A percentile compares a stretch with the other conserved stretches of the same genome.
Evolutionary conservation across 2,888 invertebrate species (phyloP).

Genomic region (Torymus tubicola): DNA sequence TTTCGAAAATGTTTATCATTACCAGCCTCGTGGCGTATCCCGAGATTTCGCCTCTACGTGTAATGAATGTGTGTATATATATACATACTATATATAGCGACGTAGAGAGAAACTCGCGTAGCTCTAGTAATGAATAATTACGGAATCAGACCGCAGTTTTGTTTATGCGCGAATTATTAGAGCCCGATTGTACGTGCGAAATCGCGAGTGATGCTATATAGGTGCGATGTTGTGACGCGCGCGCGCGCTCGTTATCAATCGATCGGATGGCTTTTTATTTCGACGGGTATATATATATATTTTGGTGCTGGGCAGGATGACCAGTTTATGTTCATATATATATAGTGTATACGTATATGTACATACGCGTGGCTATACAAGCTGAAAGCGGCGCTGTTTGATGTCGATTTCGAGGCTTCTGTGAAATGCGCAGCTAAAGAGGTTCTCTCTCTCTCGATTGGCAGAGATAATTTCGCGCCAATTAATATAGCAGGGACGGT

Average conservation of each 20-base stretch:
- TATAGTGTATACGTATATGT: background rate
- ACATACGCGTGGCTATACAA: background rate
- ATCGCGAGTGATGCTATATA: too few relatives aligned
- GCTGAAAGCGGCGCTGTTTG: background rate
- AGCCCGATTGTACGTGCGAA: slow-evolving; percentile 14
- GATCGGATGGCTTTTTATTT: slow-evolving; percentile 8
- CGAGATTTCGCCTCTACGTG: background rate
- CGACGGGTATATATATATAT: background rate
- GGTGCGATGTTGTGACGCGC: too few relatives aligned
- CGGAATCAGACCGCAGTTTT: slow-evolving; percentile 39
- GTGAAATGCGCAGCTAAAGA: background rate
- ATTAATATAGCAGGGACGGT: too few relatives aligned
- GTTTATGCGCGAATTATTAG: slow-evolving; percentile 39
- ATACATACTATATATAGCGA: too few relatives aligned
- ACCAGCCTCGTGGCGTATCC: background rate
- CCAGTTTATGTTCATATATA: too few relatives aligned
- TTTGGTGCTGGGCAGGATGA: too few relatives aligned
- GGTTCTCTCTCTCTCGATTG: background rate
- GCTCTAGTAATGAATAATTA: slow-evolving; percentile 48
- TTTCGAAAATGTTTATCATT: slow-evolving; percentile 27
- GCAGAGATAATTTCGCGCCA: background rate
- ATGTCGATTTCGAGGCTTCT: background rate
- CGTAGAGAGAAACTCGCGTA: background rate
- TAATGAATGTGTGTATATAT: slow-evolving; percentile 9
- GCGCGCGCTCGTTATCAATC: slow-evolving; percentile 18